Conservation (phyloP, 2,797 vertebrate species). For the Merluccius polli region DNA sequence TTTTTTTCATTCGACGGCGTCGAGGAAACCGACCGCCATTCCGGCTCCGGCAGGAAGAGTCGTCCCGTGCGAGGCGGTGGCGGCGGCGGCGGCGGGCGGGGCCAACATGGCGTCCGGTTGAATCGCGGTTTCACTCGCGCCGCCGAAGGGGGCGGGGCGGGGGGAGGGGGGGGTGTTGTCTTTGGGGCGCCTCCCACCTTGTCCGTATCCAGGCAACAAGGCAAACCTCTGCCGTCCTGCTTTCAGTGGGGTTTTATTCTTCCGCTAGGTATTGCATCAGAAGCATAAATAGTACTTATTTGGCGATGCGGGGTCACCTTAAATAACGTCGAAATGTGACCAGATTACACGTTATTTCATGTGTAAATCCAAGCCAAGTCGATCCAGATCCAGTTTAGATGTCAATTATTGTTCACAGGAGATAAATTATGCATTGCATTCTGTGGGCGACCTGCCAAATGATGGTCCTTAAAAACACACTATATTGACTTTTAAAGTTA, state of each 20-base stretch:
- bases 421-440: background rate
- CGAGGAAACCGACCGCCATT: conserved; percentile 68
- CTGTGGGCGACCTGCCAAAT: background rate
- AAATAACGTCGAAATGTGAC: background rate
- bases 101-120: conserved; percentile 62
- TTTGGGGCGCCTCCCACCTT: conserved; percentile 58
- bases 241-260: conserved; percentile 64
- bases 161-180: conserved; percentile 7
- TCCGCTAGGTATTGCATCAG: conserved; percentile 81
- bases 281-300: conserved; percentile 65
- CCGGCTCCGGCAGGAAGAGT: conserved; percentile 54
- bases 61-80: background rate
- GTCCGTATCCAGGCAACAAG: conserved; percentile 85
- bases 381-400: background rate
- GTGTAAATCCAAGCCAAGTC: background rate
- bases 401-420: background rate
- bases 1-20: conserved; percentile 58
- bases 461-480: background rate
- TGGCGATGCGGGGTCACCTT: background rate
- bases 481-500: background rate
- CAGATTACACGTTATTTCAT: background rate
- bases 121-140: conserved; percentile 53
- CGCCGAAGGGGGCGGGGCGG: too few relatives aligned
- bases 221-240: conserved; percentile 72
- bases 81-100: conserved; percentile 28